Conservation (phyloP, 1,140 invertebrate species). For the Artemia franciscana region DNA sequence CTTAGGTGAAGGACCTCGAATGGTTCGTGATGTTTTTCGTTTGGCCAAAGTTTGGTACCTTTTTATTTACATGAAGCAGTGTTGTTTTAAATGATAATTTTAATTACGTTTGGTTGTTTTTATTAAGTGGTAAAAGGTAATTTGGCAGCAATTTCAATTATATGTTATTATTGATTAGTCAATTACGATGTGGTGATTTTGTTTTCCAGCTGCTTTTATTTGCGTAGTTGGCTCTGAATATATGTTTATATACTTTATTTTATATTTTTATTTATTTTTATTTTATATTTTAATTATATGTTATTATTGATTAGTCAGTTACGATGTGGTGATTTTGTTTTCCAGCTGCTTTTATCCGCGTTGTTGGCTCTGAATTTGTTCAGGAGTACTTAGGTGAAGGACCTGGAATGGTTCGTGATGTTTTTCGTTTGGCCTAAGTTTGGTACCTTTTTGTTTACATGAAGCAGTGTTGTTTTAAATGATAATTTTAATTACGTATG, state of each 20-base stretch:
- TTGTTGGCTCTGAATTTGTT: too few relatives aligned
- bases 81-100: neutral
- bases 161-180: neutral
- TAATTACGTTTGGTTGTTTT: neutral
- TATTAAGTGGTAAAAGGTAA: neutral
- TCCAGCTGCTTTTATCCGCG: too few relatives aligned
- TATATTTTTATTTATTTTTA: neutral
- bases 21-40: slow-evolving; percentile 88
- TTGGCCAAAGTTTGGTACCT: neutral
- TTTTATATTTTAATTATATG: neutral
- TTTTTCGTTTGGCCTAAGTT: too few relatives aligned
- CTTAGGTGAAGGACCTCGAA: slow-evolving; percentile 95
- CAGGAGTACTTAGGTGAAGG: too few relatives aligned
- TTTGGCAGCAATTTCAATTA: neutral
- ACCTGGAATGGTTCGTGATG: too few relatives aligned
- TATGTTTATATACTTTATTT: neutral
- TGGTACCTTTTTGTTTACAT: too few relatives aligned
- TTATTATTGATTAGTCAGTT: too few relatives aligned
- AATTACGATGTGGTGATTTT: neutral
- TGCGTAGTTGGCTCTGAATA: neutral
- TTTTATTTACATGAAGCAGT: neutral
- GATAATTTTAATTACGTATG: too few relatives aligned
- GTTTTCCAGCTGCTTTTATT: too few relatives aligned
- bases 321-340: too few relatives aligned
- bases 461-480: too few relatives aligned